These are phyloP conservation scores for Pachycephala philippinensis DNA, from an alignment of 2,113 vertebrate genomes.

Conservation along the genomic window DNA sequence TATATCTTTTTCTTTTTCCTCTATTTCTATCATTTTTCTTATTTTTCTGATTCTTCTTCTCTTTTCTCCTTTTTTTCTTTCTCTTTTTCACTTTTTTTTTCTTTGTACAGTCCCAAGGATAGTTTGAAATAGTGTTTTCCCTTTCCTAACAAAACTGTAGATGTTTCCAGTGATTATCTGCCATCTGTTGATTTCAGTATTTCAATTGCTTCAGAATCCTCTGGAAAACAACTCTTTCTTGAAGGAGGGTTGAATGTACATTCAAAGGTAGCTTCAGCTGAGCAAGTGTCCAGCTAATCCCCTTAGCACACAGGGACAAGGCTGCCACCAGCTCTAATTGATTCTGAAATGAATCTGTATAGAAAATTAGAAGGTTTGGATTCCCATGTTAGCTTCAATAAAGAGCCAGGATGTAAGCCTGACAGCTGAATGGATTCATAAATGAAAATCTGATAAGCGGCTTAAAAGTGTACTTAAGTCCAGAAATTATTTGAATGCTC, in stretches of 20 bases:
- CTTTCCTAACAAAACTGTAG: conserved; percentile 58
- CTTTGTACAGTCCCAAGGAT: background rate
- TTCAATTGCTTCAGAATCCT: conserved; percentile 71
- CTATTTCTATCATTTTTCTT: rapidly evolving
- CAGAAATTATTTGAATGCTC: conserved; percentile 79
- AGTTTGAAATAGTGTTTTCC: conserved; percentile 27
- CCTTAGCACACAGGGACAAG: conserved; percentile 80
- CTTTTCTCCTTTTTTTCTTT: rapidly evolving
- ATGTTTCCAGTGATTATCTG: conserved; percentile 70
- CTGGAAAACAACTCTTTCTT: conserved; percentile 73
- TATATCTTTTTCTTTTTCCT: rapidly evolving
- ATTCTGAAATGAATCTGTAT: conserved; percentile 88
- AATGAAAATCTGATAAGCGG: conserved; percentile 83
- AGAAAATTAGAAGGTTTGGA: conserved; percentile 84
- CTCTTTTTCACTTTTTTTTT: background rate
- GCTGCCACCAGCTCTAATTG: conserved; percentile 87
- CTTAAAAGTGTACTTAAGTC: conserved; percentile 81
- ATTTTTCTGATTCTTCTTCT: rapidly evolving
- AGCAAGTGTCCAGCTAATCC: conserved; percentile 84
- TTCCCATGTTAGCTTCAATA: conserved; percentile 80
- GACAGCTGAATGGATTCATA: conserved; percentile 79
- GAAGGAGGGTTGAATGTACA: conserved; percentile 68
- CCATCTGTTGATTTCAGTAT: conserved; percentile 83
- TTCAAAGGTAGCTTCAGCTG: conserved; percentile 76
- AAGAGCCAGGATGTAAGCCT: conserved; percentile 77